Evolutionary conservation across 2,888 invertebrate species (phyloP).

Genomic region (Lepas anatifera): DNA sequence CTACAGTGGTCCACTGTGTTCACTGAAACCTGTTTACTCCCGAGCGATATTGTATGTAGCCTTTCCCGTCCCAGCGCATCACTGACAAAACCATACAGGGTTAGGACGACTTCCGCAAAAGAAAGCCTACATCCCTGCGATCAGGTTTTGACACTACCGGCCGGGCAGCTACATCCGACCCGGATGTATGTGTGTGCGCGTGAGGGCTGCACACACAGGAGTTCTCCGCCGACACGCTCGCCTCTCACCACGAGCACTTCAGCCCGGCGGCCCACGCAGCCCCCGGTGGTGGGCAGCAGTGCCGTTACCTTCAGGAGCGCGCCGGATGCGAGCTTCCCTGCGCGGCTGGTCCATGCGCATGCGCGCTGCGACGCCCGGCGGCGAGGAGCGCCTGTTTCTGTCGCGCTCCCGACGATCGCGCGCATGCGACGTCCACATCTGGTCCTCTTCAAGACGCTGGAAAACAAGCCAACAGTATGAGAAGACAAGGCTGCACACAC

Average conservation of each 20-base stretch:
- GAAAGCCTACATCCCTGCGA: background rate
- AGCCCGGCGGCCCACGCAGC: background rate
- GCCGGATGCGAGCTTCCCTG: background rate
- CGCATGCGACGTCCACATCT: background rate
- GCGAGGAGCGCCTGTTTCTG: background rate
- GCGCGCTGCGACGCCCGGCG: background rate
- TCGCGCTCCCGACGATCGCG: background rate
- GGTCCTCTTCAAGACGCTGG: conserved; percentile 5
- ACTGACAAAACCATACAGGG: too few species aligned
- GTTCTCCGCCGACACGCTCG: background rate
- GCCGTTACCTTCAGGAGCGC: background rate
- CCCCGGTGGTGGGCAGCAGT: background rate
- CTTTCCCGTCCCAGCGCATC: too few species aligned
- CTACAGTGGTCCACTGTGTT: too few species aligned
- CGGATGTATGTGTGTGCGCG: background rate
- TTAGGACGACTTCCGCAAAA: too few species aligned
- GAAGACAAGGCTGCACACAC: too few species aligned
- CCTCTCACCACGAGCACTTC: background rate
- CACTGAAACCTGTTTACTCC: too few species aligned
- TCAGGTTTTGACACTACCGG: background rate
- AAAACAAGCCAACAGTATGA: too few species aligned
- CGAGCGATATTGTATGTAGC: too few species aligned
- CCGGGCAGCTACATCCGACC: background rate
- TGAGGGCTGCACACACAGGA: background rate
- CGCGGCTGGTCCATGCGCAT: conserved; percentile 5